Evolutionary conservation across 2,888 invertebrate species (phyloP), one percentile per base, ranked within the genome.

Genomic region (Andrena fulva): DNA sequence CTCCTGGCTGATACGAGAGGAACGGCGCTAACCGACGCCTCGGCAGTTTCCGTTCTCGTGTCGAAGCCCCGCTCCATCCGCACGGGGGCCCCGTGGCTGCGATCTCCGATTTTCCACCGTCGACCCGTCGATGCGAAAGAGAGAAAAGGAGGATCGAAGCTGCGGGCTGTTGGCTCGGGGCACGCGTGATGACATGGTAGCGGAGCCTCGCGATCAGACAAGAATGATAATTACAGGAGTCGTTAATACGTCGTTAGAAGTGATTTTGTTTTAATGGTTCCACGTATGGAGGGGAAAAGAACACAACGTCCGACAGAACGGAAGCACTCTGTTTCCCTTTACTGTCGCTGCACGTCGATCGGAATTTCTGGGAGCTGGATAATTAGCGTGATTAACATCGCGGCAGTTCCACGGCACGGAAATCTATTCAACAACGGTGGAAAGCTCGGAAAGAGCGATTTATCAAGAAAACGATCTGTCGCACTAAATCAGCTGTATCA

Each of bases 241-340:
- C 89, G 79, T 89, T 88, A 85, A 85, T 85, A 77, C 81, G 74
- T 85, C 86, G 77, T 84, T 86, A 86, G 78, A 66, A 66, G 70
- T 74, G 80, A 87, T 87, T 87, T 84, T 54, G 70, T 80, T 80
- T 78, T 77, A 77, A 87, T 73, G 77, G 69, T 54, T 52, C 68
- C 42, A 71, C 77, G 68, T 50, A 64, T 7, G 20, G 35, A 48
- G 60, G 12, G 12, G 16, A n/a, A 24, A 42, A 16, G 42, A 42
- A 42, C 42, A 42, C 16, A 42, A 42, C 42, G 42, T 16, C 42
- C 24, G 42, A 56, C 48, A 2, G n/a, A 20, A 33, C 27, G 48
- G 24, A 54, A 54, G 56, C 31, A 27, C 10, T 24, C 24, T 12
- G 42, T 74, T 59, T 67, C 70, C 70, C 60, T 66, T 27, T 59